Evolutionary conservation across 2,797 vertebrate species (phyloP).

Genomic region (Myoxocephalus aenaeus): DNA sequence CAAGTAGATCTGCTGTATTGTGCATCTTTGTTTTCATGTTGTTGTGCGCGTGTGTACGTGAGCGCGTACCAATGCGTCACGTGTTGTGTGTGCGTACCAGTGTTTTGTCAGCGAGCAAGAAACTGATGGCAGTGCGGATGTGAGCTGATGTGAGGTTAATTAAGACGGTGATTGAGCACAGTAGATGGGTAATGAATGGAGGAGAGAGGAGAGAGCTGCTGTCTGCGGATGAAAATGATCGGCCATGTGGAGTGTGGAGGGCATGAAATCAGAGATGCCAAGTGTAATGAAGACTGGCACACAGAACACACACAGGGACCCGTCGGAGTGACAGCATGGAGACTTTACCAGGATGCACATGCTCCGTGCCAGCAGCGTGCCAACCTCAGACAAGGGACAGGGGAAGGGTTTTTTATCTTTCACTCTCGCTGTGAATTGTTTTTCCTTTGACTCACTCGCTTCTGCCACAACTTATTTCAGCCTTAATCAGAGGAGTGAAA

Average conservation of each 20-base stretch:
- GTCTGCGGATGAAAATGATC: conserved; percentile 90
- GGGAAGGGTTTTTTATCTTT: conserved; percentile 70
- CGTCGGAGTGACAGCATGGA: conserved; percentile 86
- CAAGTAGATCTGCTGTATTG: conserved; percentile 29
- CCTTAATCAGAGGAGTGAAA: conserved; percentile 60
- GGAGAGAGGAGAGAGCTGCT: conserved; percentile 78
- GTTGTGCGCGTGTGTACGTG: conserved; percentile 23
- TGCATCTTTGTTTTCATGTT: conserved; percentile 39
- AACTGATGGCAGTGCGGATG: conserved; percentile 81
- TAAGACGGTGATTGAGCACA: conserved; percentile 86
- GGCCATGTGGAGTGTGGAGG: conserved; percentile 92
- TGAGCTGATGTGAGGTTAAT: conserved; percentile 87
- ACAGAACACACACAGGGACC: conserved; percentile 88
- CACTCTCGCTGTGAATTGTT: conserved; percentile 67
- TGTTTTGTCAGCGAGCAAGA: conserved; percentile 69
- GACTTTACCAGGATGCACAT: conserved; percentile 84
- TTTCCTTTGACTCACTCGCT: conserved; percentile 69
- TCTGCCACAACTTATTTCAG: conserved; percentile 79
- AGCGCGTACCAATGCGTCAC: conserved; percentile 43
- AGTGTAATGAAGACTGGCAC: conserved; percentile 95
- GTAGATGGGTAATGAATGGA: conserved; percentile 83
- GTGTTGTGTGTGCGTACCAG: conserved; percentile 43
- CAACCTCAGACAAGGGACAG: conserved; percentile 71
- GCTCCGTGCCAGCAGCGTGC: conserved; percentile 76
- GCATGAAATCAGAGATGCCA: conserved; percentile 99